These are phyloP conservation scores for Nomada fucata DNA, from an alignment of 2,888 invertebrate genomes.

Conservation along the genomic window DNA sequence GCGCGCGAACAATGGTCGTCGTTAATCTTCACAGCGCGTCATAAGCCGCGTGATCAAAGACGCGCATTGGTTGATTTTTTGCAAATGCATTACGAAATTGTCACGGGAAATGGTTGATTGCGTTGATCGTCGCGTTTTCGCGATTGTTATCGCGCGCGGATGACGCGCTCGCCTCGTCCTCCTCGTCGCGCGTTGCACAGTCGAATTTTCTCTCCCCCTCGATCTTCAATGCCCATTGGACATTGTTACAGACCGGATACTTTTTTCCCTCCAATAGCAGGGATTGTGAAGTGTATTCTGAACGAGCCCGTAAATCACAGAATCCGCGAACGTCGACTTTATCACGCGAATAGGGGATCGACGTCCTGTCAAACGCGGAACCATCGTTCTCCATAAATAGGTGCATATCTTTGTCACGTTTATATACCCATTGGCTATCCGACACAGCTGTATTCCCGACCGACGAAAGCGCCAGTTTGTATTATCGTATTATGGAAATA, in stretches of 20 bases:
- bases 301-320: slow-evolving; percentile 35
- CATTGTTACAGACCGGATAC: slow-evolving; percentile 15
- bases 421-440: slow-evolving; percentile 8
- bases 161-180: slow-evolving; percentile 6
- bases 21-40: slow-evolving; percentile 77
- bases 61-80: background rate
- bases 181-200: background rate
- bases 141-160: slow-evolving; percentile 19
- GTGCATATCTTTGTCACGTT: slow-evolving; percentile 23
- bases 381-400: slow-evolving; percentile 32
- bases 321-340: slow-evolving; percentile 22
- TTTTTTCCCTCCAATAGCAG: background rate
- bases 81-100: background rate
- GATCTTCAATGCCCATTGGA: background rate
- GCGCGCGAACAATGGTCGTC: slow-evolving; percentile 64
- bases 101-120: background rate
- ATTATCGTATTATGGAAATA: slow-evolving; percentile 60
- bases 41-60: slow-evolving; percentile 72
- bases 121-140: slow-evolving; percentile 3
- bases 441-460: slow-evolving; percentile 26
- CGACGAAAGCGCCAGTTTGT: slow-evolving; percentile 33
- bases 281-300: slow-evolving; percentile 25
- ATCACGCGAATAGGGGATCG: slow-evolving; percentile 26
- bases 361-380: slow-evolving; percentile 9
- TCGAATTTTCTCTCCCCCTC: background rate